A percentile compares a stretch with the other conserved stretches of the same genome.
Conservation (phyloP, 2,888 invertebrate species). For the Amiota minor region DNA sequence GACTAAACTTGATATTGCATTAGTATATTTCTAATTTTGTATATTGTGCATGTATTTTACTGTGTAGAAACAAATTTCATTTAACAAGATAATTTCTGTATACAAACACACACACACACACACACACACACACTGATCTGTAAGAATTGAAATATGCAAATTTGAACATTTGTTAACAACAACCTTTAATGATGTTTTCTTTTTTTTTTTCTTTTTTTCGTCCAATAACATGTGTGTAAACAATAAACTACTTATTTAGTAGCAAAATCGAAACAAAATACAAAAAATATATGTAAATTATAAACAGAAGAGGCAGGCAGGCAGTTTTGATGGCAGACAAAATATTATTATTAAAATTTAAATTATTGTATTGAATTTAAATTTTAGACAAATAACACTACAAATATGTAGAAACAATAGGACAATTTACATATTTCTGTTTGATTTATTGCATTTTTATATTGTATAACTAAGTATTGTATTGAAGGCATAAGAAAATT, state of each 20-base stretch:
- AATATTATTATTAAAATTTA: no score
- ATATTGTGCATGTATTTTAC: no score
- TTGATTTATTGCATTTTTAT: not conserved
- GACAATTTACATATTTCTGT: not conserved
- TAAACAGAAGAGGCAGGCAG: not conserved
- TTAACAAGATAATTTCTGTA: slow-evolving; percentile 27
- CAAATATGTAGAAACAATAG: not conserved
- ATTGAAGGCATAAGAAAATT: slow-evolving; percentile 2
- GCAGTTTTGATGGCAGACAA: no score
- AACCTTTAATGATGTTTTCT: not conserved
- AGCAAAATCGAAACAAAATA: not conserved
- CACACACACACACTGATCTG: no score
- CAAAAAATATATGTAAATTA: not conserved
- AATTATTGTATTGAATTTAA: not conserved
- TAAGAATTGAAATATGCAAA: slow-evolving; percentile 58
- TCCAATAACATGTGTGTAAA: not conserved
- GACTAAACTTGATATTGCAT: no score
- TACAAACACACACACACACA: slow-evolving; percentile 45
- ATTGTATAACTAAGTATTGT: not conserved
- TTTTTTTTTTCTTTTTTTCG: not conserved
- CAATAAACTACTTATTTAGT: slow-evolving; percentile 14
- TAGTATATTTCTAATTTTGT: no score
- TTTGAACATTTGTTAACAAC: slow-evolving; percentile 54
- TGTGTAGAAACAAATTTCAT: no score
- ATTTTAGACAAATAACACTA: not conserved